phyloP scores from a whole-genome alignment of 2,113 vertebrate species.

The Xiphophorus couchianus region DNA sequence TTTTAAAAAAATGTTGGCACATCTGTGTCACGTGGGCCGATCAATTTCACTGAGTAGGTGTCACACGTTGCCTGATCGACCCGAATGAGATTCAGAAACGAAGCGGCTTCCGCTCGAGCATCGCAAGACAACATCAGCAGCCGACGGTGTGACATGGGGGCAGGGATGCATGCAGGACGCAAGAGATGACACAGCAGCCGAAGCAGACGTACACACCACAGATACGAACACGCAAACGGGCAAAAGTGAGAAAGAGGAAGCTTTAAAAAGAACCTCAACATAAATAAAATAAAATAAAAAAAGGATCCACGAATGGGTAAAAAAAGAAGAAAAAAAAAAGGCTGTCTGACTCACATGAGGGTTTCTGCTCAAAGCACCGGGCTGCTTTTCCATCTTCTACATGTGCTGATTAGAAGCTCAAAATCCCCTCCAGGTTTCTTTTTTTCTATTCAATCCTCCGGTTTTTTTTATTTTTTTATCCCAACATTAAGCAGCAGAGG shows the following conservation, averaged over 20 bases:
- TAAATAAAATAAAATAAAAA: neutral
- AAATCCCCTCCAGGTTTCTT: neutral
- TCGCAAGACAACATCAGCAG: slow-evolving; percentile 73
- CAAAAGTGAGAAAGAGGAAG: neutral
- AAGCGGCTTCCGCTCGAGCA: slow-evolving; percentile 37
- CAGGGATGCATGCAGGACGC: slow-evolving; percentile 40
- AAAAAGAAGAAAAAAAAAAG: slow-evolving; percentile 39
- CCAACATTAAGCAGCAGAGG: slow-evolving; percentile 3
- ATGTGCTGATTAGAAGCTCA: slow-evolving; percentile 12
- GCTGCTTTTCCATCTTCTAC: slow-evolving; percentile 58
- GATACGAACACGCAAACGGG: neutral
- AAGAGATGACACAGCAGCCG: slow-evolving; percentile 39
- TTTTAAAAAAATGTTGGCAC: too few relatives aligned
- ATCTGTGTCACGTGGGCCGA: neutral
- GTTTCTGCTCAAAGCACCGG: slow-evolving; percentile 50
- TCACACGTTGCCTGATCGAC: neutral
- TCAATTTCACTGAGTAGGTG: neutral
- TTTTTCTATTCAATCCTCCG: neutral
- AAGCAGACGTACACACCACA: neutral
- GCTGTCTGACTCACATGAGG: slow-evolving; percentile 79
- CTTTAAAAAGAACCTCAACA: neutral
- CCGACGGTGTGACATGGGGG: slow-evolving; percentile 41
- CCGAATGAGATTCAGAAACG: slow-evolving; percentile 23
- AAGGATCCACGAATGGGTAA: neutral
- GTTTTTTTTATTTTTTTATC: neutral